Evolutionary conservation across 2,797 vertebrate genomes (phyloP).

Genomic region (Chloroceryle inda): DNA sequence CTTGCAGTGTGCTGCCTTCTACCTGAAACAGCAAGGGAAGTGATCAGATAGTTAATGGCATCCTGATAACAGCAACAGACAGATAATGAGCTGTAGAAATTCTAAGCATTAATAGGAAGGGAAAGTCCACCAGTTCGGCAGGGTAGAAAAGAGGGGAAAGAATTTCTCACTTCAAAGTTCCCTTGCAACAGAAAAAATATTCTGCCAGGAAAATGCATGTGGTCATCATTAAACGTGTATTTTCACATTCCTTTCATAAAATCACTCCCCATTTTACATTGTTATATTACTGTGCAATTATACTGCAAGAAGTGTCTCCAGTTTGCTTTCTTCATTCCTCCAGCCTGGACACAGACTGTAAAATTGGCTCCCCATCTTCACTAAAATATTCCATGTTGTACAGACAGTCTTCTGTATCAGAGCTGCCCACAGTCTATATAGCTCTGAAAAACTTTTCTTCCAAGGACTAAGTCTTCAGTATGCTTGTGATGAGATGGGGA

Average conservation of each 20-base stretch:
- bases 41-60: neutral
- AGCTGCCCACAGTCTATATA: neutral
- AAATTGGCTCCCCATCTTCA: neutral
- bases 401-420: neutral
- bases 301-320: neutral
- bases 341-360: neutral
- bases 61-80: neutral
- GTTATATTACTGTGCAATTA: neutral
- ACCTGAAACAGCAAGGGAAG: neutral
- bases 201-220: neutral
- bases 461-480: neutral
- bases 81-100: neutral
- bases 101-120: neutral
- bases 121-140: neutral
- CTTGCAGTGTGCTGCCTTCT: neutral
- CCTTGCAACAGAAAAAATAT: neutral
- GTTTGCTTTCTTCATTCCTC: neutral
- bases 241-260: neutral
- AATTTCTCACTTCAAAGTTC: neutral
- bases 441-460: neutral
- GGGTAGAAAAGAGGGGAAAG: fast-evolving
- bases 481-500: neutral
- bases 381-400: neutral
- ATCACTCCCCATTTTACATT: neutral
- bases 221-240: neutral